Evolutionary conservation across 2,888 invertebrate genomes (phyloP), one percentile per base, ranked within the genome.

Genomic region (Thymelicus lineola): DNA sequence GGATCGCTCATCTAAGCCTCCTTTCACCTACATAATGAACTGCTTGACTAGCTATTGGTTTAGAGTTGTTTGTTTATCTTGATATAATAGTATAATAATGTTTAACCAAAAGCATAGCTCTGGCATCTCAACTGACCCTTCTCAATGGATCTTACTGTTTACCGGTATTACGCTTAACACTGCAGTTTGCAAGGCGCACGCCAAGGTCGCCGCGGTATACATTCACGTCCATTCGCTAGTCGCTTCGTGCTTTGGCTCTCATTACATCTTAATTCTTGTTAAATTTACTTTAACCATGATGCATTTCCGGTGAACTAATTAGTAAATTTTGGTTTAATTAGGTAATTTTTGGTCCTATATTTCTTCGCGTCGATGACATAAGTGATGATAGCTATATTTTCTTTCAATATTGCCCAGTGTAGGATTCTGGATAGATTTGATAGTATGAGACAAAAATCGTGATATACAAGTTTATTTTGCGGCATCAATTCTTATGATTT

Each of bases 181-280:
- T 57, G 65, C 65, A 57, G 58, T 60, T 42, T 53, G 42, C 60
- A 68, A 62, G 68, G 68, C 36, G 55, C 62, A 42, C 45, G 61
- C 68, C 68, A 68, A 68, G 68, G 68, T 62, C 68, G 46, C 60
- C 50, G 35, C 53, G 61, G 15, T 42, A 15, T 36, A 68, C 62
- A 62, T 57, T 68, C 36, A 68, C 61, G 61, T 68, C 35, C 61
- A 17, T 46, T 60, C 35, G 46, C 63, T 50, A 63, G 15, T 38
- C 14, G 58, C 38, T 58, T 46, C 69, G 62, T 69, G 69, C 69
- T 63, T 63, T 69, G 63, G 69, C 69, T 46, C 48, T 48, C 36
- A 57, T 62, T 68, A 63, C 38, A 58, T 62, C 50, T 63, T 38
- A 62, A 57, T 57, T 38, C 46, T 63, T 48, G 36, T 69, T 63